Evolutionary conservation across 2,888 invertebrate species (phyloP).

Genomic region (Psococerastis gibbosa): DNA sequence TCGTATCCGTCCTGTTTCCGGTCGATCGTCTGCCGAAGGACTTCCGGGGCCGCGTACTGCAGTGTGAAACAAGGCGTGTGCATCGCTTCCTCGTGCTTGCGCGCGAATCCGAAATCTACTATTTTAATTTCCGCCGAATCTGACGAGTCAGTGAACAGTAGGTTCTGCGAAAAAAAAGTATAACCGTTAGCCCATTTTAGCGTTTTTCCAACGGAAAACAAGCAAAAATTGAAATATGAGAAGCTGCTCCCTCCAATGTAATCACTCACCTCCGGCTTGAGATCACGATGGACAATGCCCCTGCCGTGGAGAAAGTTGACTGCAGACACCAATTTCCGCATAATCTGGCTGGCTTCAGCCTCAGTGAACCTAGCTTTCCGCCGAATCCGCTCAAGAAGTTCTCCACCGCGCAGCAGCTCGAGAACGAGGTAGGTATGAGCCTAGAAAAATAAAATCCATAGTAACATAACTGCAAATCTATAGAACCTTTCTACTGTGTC

Average conservation of each 20-base stretch:
- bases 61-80: constrained; percentile 86
- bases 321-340: constrained; percentile 65
- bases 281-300: constrained; percentile 76
- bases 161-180: constrained; percentile 18
- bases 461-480: too few relatives aligned
- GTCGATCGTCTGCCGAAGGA: constrained; percentile 40
- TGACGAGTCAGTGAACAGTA: constrained; percentile 37
- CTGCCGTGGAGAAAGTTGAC: constrained; percentile 68
- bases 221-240: constrained; percentile 4
- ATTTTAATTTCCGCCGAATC: constrained; percentile 55
- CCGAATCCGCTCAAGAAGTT: constrained; percentile 48
- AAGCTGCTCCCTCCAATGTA: background rate
- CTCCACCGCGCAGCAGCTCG: constrained; percentile 70
- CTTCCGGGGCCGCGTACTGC: constrained; percentile 91
- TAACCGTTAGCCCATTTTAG: too few relatives aligned
- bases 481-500: too few relatives aligned
- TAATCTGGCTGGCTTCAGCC: constrained; percentile 53
- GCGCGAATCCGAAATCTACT: constrained; percentile 92
- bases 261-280: constrained; percentile 80
- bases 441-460: constrained; percentile 26
- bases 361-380: constrained; percentile 53
- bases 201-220: too few relatives aligned
- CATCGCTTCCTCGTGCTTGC: constrained; percentile 42
- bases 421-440: constrained; percentile 77
- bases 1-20: constrained; percentile 46